phyloP scores from a whole-genome alignment of 1,140 invertebrate species.

The Heliconius eleuchia region DNA sequence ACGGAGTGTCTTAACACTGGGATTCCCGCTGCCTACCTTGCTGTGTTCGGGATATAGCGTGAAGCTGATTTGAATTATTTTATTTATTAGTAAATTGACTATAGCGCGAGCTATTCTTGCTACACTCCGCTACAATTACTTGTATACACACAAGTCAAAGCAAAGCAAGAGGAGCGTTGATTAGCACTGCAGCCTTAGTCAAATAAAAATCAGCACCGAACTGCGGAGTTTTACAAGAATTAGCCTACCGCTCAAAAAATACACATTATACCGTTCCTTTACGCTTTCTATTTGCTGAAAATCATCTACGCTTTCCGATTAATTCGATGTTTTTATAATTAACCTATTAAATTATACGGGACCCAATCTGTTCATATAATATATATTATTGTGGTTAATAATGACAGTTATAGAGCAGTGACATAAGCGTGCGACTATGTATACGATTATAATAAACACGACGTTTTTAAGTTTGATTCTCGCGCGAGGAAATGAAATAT shows the following conservation, averaged over 20 bases:
- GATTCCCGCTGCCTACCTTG: too few species aligned
- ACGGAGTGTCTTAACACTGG: too few species aligned
- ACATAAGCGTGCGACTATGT: too few species aligned
- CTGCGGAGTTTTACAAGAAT: not conserved
- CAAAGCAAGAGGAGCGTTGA: not conserved
- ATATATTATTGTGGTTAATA: not conserved
- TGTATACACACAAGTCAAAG: not conserved
- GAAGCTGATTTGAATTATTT: too few species aligned
- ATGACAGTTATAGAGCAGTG: too few species aligned
- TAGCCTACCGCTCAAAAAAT: not conserved
- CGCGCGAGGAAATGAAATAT: too few species aligned
- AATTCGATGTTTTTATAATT: not conserved
- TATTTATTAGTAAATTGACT: not conserved
- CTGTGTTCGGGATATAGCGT: too few species aligned
- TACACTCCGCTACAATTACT: not conserved
- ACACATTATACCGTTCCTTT: not conserved
- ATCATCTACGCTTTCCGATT: constrained; percentile 18
- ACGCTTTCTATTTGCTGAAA: constrained; percentile 25
- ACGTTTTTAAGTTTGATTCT: too few species aligned
- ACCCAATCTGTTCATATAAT: not conserved
- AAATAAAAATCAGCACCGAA: not conserved
- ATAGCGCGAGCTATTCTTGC: not conserved
- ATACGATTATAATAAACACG: too few species aligned
- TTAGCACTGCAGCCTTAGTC: not conserved
- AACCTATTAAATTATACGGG: not conserved